Evolutionary conservation across 2,888 invertebrate species (phyloP), one percentile per base, ranked within the genome.

Genomic region (Molorchus minor): DNA sequence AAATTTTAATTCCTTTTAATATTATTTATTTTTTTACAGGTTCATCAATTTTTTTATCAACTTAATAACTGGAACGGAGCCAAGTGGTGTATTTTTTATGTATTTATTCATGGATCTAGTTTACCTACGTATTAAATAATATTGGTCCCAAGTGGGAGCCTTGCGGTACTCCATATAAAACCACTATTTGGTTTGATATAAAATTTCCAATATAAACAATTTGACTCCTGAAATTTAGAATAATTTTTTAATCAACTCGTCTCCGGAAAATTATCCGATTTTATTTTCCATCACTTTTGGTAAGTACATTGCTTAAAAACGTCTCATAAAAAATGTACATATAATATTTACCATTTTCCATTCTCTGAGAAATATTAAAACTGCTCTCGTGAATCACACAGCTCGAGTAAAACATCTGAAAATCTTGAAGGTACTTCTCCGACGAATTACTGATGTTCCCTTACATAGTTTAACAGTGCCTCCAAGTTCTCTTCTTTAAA

Each of bases 261-360:
- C 8, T 8, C 5, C 4, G 25, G 25, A 4, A 4, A 25, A 8
- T 4, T 8, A 4, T 25, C 4, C 25, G 25, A 25, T 5, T 5
- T 8, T 25, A 5, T 8, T 4, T 8, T 25, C 25, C 25, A 8
- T 8, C 8, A 25, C 25, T 8, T 8, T 25, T 25, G 25, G 25
- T 25, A 5, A 25, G 5, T 8, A 25, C 8, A 4, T 5, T 25
- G 25, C 5, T 25, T 25, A 25, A 25, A 25, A 25, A 25, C n/a
- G n/a, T n/a, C n/a, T 25, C 25, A n/a, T 10, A 3, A 33, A 33
- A 33, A n/a, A 7, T 10, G 12, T 5, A 33, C 33, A n/a, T n/a
- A 33, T 7, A 3, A 12, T 36, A 49, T 38, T 49, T 38, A 49
- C 49, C 15, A n/a, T 38, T n/a, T 35, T 49, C 21, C 10, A 49